Evolutionary conservation across 1,140 invertebrate species (phyloP).

Genomic region (Tetramorium alpestre): DNA sequence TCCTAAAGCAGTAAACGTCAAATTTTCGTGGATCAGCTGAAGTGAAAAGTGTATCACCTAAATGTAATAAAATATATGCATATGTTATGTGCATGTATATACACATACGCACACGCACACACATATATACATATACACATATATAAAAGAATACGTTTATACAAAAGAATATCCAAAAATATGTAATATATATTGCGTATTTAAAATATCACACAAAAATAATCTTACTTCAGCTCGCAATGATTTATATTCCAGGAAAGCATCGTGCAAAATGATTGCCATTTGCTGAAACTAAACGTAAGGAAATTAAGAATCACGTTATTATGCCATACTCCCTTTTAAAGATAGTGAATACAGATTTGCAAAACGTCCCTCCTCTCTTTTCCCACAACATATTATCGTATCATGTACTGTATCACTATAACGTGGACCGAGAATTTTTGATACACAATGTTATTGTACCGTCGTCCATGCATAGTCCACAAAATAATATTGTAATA

Average conservation of each 20-base stretch:
- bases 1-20: conserved; percentile 23
- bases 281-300: conserved; percentile 18
- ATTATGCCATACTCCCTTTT: neutral
- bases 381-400: too few relatives aligned
- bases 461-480: too few relatives aligned
- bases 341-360: too few relatives aligned
- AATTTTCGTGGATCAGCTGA: conserved; percentile 21
- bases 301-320: neutral
- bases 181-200: neutral
- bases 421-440: too few relatives aligned
- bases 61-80: neutral
- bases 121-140: too few relatives aligned
- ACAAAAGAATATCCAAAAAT: neutral
- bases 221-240: conserved; percentile 17
- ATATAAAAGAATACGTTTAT: neutral
- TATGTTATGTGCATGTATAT: neutral
- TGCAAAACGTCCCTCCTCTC: too few relatives aligned
- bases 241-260: conserved; percentile 19
- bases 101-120: too few relatives aligned
- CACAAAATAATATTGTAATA: too few relatives aligned
- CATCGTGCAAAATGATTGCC: conserved; percentile 36
- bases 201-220: neutral
- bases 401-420: too few relatives aligned
- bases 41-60: conserved; percentile 43
- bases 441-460: too few relatives aligned